Percentiles rank a stretch among this genome's conserved stretches.
Evolutionary conservation across 2,113 vertebrate species (phyloP).

Genomic region (Phyllopteryx taeniolatus): DNA sequence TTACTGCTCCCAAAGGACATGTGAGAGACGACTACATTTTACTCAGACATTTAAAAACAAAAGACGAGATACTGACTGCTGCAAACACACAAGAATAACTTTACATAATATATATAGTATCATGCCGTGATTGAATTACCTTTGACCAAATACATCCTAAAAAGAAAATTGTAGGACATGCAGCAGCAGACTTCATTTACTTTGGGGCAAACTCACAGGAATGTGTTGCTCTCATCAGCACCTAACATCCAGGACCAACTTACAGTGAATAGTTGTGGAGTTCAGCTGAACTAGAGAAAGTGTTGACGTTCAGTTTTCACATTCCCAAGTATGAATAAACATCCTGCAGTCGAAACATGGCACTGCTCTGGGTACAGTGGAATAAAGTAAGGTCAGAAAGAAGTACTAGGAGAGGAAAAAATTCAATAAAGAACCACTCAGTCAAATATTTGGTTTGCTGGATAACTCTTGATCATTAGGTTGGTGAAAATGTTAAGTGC

Average conservation of each 20-base stretch:
- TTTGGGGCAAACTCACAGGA: slow-evolving; percentile 30
- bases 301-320: slow-evolving; percentile 16
- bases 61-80: slow-evolving; percentile 48
- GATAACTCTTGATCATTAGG: background rate
- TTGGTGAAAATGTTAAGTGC: background rate
- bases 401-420: background rate
- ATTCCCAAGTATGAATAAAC: slow-evolving; percentile 45
- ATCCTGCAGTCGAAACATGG: slow-evolving; percentile 34
- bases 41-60: slow-evolving; percentile 62
- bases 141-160: slow-evolving; percentile 14
- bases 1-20: slow-evolving; percentile 59
- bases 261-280: slow-evolving; percentile 17
- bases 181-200: slow-evolving; percentile 38
- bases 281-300: slow-evolving; percentile 19
- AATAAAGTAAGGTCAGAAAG: background rate
- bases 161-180: slow-evolving; percentile 1
- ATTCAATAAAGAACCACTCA: background rate
- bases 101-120: background rate
- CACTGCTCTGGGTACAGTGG: background rate
- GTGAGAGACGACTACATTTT: slow-evolving; percentile 53
- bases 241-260: slow-evolving; percentile 42
- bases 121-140: slow-evolving; percentile 8
- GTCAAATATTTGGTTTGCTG: background rate
- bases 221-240: slow-evolving; percentile 35
- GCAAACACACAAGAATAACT: slow-evolving; percentile 29